phyloP scores from a whole-genome alignment of 2,113 vertebrate genomes.

The Rhinoptilus africanus region DNA sequence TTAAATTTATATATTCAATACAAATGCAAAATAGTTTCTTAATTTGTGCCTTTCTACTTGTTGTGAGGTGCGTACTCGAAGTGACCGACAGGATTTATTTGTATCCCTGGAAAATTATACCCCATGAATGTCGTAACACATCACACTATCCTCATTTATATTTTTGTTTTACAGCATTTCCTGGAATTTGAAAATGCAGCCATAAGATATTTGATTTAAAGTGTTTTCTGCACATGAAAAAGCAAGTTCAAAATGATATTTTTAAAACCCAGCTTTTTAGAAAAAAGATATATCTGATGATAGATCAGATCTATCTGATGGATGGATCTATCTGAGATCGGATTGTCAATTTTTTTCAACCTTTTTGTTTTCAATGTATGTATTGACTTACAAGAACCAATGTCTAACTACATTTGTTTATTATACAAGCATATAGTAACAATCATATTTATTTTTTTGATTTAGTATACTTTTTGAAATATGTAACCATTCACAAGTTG shows the following conservation, averaged over 20 bases:
- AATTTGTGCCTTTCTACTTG: not conserved
- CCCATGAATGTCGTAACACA: not conserved
- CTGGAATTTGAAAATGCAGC: not conserved
- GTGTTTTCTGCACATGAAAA: not conserved
- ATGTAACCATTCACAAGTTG: not conserved
- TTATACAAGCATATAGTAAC: not conserved
- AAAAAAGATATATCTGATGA: not conserved
- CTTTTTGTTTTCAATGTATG: not conserved
- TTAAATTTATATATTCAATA: not conserved
- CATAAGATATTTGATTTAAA: not conserved
- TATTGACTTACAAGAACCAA: not conserved
- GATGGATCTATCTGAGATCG: not conserved
- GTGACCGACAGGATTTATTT: not conserved
- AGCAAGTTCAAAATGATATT: not conserved
- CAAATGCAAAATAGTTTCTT: not conserved
- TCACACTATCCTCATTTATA: not conserved
- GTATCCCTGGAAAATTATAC: not conserved
- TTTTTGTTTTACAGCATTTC: not conserved
- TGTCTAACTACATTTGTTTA: not conserved
- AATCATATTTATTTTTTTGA: not conserved
- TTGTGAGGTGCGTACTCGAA: not conserved
- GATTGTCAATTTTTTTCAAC: not conserved
- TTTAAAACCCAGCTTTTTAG: not conserved
- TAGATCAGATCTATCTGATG: too few relatives aligned
- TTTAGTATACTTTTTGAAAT: not conserved